These are phyloP conservation scores for Meteorus sp. DNA, from an alignment of 1,140 invertebrate species.

Conservation along the genomic window DNA sequence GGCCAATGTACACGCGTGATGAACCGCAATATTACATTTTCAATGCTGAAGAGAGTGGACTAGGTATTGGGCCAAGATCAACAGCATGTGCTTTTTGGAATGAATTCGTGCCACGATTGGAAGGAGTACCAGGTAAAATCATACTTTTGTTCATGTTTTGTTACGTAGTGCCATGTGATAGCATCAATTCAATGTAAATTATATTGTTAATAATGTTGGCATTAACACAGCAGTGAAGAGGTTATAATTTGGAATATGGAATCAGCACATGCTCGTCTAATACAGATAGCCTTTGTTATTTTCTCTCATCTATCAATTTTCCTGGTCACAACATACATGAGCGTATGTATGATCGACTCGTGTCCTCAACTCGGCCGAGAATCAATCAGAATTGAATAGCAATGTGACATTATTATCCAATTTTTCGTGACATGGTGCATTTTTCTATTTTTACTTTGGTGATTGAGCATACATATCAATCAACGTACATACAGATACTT, in stretches of 20 bases:
- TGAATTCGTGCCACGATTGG: slow-evolving; percentile 84
- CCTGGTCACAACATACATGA: too few species aligned
- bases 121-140: slow-evolving; percentile 69
- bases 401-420: not conserved
- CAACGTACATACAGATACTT: not conserved
- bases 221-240: not conserved
- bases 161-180: not conserved
- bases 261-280: not conserved
- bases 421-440: not conserved
- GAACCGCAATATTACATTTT: slow-evolving; percentile 88
- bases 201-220: too few species aligned
- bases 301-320: too few species aligned
- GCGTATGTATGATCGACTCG: too few species aligned
- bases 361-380: not conserved
- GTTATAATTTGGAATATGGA: not conserved
- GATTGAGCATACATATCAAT: not conserved
- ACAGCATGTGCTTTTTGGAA: slow-evolving; percentile 95
- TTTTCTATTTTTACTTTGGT: not conserved
- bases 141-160: not conserved
- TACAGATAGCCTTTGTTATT: not conserved
- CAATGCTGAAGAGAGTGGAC: slow-evolving; percentile 73
- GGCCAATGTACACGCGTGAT: slow-evolving; percentile 84
- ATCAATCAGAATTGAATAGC: not conserved
- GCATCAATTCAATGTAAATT: too few species aligned
- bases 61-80: slow-evolving; percentile 79